Conservation (phyloP, 2,888 invertebrate genomes). For the Frankliniella fusca region DNA sequence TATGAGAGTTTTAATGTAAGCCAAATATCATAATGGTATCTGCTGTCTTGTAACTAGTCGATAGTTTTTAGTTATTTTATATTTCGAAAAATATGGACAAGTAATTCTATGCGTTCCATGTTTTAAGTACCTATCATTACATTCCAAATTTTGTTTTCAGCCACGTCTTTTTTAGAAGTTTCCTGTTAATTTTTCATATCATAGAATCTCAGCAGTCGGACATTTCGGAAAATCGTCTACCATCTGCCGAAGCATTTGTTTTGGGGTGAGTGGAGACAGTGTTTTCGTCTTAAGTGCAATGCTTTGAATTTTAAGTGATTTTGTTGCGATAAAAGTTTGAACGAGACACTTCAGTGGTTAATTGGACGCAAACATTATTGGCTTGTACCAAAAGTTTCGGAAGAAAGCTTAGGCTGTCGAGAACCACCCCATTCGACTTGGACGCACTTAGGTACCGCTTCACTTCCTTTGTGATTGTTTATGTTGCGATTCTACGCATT, state of each 20-base stretch:
- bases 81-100: too few relatives aligned
- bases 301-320: not conserved
- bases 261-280: not conserved
- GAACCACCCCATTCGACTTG: not conserved
- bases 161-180: too few relatives aligned
- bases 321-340: not conserved
- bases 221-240: not conserved
- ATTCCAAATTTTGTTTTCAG: too few relatives aligned
- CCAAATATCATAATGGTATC: too few relatives aligned
- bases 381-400: not conserved
- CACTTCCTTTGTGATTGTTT: conserved; percentile 23
- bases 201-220: too few relatives aligned
- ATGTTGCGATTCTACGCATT: not conserved
- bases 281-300: not conserved
- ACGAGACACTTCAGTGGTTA: not conserved
- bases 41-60: too few relatives aligned
- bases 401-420: not conserved
- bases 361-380: not conserved
- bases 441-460: conserved; percentile 10
- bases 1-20: too few relatives aligned
- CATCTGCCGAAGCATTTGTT: not conserved
- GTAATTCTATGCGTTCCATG: too few relatives aligned
- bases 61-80: too few relatives aligned
- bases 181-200: too few relatives aligned
- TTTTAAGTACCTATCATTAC: too few relatives aligned